Conservation (phyloP, 2,888 invertebrate species). For the Anodontia alba region DNA sequence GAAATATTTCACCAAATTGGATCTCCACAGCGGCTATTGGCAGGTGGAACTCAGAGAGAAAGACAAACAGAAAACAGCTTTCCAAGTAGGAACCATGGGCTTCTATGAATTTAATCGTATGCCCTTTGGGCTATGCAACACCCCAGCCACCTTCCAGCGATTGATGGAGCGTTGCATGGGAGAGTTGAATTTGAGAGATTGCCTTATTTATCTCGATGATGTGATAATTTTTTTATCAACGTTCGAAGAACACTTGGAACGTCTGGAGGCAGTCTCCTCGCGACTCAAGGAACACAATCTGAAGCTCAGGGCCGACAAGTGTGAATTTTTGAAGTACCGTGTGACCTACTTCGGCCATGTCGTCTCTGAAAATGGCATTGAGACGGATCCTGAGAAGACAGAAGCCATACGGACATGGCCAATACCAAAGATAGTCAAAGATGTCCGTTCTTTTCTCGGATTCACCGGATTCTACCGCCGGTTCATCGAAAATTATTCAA, state of each 20-base stretch:
- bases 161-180: no score
- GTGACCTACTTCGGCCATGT: constrained; percentile 6
- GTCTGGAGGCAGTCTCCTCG: constrained; percentile 3
- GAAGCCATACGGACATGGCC: constrained; percentile 1
- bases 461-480: constrained; percentile 7
- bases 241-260: constrained; percentile 1
- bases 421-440: background rate
- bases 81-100: no score
- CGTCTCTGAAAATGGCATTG: background rate
- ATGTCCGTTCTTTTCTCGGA: background rate
- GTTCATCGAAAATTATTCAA: background rate
- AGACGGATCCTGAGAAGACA: constrained; percentile 2
- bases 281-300: background rate
- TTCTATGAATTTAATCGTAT: no score
- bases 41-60: background rate
- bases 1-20: no score
- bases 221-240: background rate
- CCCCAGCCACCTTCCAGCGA: no score
- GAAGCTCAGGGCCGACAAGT: background rate
- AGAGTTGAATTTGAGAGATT: constrained; percentile 6
- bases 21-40: no score
- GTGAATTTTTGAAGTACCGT: background rate
- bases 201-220: constrained; percentile 1
- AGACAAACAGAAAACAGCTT: background rate
- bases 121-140: no score